Evolutionary conservation across 2,797 vertebrate genomes (phyloP).

Genomic region (Gymnoscopelus braueri): DNA sequence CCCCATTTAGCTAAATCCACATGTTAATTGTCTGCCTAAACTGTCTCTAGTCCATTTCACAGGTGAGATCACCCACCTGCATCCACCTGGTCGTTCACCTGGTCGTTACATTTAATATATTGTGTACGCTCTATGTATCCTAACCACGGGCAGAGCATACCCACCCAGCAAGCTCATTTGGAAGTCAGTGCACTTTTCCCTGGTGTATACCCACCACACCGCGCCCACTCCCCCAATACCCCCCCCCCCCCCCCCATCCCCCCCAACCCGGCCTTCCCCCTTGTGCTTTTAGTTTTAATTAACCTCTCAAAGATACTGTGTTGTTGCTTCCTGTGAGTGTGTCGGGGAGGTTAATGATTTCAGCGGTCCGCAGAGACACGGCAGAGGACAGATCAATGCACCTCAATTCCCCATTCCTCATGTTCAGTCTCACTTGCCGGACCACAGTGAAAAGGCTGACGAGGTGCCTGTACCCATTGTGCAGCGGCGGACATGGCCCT

Average conservation of each 20-base stretch:
- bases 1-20: no score
- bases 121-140: conserved; percentile 5
- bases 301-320: conserved; percentile 85
- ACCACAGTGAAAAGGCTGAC: conserved; percentile 74
- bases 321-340: conserved; percentile 82
- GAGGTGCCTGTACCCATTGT: conserved; percentile 63
- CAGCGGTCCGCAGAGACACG: conserved; percentile 76
- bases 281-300: conserved; percentile 85
- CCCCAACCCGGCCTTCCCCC: conserved; percentile 50
- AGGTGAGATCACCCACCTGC: conserved; percentile 1
- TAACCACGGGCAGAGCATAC: conserved; percentile 43
- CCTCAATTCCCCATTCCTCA: conserved; percentile 79
- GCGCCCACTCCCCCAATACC: conserved; percentile 26
- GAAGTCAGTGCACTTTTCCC: conserved; percentile 78
- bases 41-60: background rate
- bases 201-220: conserved; percentile 58
- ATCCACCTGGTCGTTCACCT: conserved; percentile 9
- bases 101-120: background rate
- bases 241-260: background rate
- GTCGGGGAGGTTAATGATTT: conserved; percentile 87
- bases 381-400: conserved; percentile 84
- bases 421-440: conserved; percentile 78
- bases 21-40: no score
- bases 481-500: conserved; percentile 33
- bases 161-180: conserved; percentile 76